Base-by-base conservation (phyloP, 2,888 invertebrate genomes). In the Troilus luridus region DNA sequence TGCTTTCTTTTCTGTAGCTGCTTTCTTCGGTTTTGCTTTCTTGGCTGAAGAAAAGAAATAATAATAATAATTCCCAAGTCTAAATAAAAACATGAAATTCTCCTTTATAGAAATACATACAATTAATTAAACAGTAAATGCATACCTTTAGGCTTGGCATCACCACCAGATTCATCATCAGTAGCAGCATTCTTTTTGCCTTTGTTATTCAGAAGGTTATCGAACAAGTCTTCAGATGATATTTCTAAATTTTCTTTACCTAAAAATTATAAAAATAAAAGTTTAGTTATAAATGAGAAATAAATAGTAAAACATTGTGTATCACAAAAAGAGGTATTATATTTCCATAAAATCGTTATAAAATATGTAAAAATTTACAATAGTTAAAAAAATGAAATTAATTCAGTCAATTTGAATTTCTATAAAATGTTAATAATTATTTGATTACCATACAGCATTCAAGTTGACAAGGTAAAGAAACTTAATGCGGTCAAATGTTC, bases 1-100 rank as follows among this genome's bases (percentile, higher is more conserved):
- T 21, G 92, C 88, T 60, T 92, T 92, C 85, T 91, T 91, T 64
- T 88, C 91, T 11, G 41, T 64, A 54, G 59, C 77, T 41, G 24
- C 54, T 85, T 91, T 91, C 72, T 91, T 91, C 7, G 67, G 27
- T 62, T 24, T 41, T 17, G 91, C 56, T 64, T 91, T 91, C 67
- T 90, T 90, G 24, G 85, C 90, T 88, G 59, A 7, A 88, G 21
- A 88, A 41, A 77, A 54, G 27, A 27, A 41, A 14, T 14, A 60
- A 62, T 21, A 59, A 72, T 27, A 77, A 77, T 77, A 19, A 14
- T 11, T 19, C 19, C 41, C 5, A 5, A 9, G 9, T 21, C 21
- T 8, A 21, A 62, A 67, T 24, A 67, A 24, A n/a, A n/a, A n/a
- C n/a, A n/a, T n/a, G n/a, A n/a, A 67, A 14, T 24, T 67, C 60